Evolutionary conservation across 2,888 invertebrate genomes (phyloP).

Genomic region (Agriopis leucophaearia): DNA sequence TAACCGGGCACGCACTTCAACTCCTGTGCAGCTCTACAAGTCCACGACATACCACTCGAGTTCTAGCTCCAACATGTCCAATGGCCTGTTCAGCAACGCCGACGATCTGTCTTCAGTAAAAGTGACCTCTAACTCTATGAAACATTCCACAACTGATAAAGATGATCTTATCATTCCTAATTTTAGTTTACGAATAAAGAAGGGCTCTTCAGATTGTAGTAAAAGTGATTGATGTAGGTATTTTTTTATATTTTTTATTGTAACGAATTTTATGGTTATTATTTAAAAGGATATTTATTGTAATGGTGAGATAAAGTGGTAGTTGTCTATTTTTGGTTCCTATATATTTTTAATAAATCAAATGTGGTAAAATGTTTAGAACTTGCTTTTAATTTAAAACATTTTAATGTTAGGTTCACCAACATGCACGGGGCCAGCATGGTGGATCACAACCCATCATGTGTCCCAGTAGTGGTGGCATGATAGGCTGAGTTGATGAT

Average conservation of each 20-base stretch:
- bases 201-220: conserved; percentile 68
- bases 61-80: conserved; percentile 80
- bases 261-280: conserved; percentile 47
- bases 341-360: conserved; percentile 45
- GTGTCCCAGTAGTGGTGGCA: too few relatives aligned
- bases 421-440: too few relatives aligned
- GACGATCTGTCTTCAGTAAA: conserved; percentile 87
- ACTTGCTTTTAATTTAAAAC: conserved; percentile 11
- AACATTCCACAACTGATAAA: conserved; percentile 80
- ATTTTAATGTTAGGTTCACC: too few relatives aligned
- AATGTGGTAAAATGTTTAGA: conserved; percentile 28
- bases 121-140: conserved; percentile 75
- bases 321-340: conserved; percentile 43
- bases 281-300: conserved; percentile 35
- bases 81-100: conserved; percentile 81
- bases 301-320: conserved; percentile 40
- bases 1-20: conserved; percentile 85
- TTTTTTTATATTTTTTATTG: conserved; percentile 41
- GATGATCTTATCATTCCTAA: conserved; percentile 82
- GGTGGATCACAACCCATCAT: too few relatives aligned
- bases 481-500: too few relatives aligned
- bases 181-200: conserved; percentile 75
- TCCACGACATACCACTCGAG: conserved; percentile 78
- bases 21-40: conserved; percentile 84
- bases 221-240: conserved; percentile 68